A percentile compares a stretch with the other conserved stretches of the same genome.
phyloP scores from a whole-genome alignment of 2,888 invertebrate genomes.

The Tinea pellionella region DNA sequence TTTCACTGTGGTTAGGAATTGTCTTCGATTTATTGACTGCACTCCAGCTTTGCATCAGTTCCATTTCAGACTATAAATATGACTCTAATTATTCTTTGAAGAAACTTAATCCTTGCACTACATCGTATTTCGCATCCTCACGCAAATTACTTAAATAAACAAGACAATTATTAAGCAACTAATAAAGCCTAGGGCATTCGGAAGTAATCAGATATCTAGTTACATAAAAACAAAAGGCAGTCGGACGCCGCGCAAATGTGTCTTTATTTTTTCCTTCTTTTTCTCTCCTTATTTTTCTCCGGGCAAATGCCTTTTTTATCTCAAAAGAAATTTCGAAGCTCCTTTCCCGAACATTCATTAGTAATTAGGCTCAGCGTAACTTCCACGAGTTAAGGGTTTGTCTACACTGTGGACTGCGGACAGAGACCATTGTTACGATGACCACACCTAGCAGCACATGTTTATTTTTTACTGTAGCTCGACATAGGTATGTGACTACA shows the following conservation, averaged over 20 bases:
- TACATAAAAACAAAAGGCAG: constrained; percentile 7
- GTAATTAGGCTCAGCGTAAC: constrained; percentile 13
- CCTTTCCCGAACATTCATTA: constrained; percentile 13
- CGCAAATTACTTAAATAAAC: background rate
- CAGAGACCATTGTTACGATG: background rate
- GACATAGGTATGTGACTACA: no score
- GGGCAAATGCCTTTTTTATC: constrained; percentile 12
- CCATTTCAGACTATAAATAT: no score
- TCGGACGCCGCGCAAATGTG: constrained; percentile 3
- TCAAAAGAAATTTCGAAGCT: constrained; percentile 14
- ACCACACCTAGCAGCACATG: background rate
- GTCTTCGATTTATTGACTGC: no score
- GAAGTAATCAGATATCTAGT: constrained; percentile 12
- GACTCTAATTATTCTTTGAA: no score
- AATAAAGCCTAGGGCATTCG: constrained; percentile 1
- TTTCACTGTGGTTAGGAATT: no score
- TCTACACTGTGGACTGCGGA: background rate
- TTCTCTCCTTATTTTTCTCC: constrained; percentile 5
- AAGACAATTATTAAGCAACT: background rate
- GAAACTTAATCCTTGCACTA: no score
- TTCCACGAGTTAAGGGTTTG: background rate
- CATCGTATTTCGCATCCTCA: no score
- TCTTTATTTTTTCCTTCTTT: constrained; percentile 1
- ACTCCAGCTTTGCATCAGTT: no score
- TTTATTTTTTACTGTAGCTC: no score